Percentiles rank a stretch among this genome's conserved stretches.
Conservation (phyloP, 1,140 invertebrate genomes). For the Neelides sp. region DNA sequence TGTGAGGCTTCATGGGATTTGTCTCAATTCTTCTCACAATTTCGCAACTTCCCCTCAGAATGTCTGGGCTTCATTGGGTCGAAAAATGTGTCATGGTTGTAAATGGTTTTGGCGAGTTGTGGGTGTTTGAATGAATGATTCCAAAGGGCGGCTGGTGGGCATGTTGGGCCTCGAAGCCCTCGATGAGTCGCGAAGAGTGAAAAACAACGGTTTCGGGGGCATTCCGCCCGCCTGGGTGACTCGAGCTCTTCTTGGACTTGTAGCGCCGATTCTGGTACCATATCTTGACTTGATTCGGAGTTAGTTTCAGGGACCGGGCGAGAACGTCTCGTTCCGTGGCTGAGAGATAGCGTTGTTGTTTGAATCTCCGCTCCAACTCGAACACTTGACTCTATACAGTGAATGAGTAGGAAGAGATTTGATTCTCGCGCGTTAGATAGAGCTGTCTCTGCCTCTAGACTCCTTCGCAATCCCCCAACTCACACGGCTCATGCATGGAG, state of each 20-base stretch:
- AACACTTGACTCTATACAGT: conserved; percentile 57
- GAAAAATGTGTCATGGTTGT: too few relatives aligned
- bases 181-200: neutral
- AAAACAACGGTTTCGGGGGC: too few relatives aligned
- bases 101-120: too few relatives aligned
- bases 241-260: conserved; percentile 42
- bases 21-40: too few relatives aligned
- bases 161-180: neutral
- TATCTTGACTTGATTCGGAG: conserved; percentile 45
- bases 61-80: too few relatives aligned
- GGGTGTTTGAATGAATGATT: neutral
- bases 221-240: too few relatives aligned
- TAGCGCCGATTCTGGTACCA: conserved; percentile 55
- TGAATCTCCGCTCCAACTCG: conserved; percentile 52
- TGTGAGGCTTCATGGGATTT: too few relatives aligned
- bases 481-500: too few relatives aligned
- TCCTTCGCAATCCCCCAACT: too few relatives aligned
- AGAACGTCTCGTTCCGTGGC: conserved; percentile 53
- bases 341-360: conserved; percentile 54
- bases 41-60: too few relatives aligned
- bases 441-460: too few relatives aligned
- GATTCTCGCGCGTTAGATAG: too few relatives aligned
- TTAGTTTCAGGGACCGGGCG: conserved; percentile 42
- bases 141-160: neutral
- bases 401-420: neutral